Base-by-base conservation (phyloP, 1,140 invertebrate species). In the Paracyclopina nana region DNA sequence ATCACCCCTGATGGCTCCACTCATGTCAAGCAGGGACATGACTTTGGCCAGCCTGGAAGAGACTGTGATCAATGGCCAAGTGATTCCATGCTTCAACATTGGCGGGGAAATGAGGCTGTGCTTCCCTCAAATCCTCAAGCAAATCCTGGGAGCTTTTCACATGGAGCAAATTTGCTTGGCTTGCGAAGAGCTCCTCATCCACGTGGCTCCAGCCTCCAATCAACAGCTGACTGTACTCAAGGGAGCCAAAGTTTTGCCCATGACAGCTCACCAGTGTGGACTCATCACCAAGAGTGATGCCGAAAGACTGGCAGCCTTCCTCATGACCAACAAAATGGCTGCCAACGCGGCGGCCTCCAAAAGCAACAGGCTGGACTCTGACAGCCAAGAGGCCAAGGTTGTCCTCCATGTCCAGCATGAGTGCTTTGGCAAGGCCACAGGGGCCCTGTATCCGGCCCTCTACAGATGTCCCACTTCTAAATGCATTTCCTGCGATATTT, bases 211-310 rank as follows among this genome's bases (percentile, higher is more conserved):
- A 41, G 95, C 88, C 63, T 90, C 82, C 34, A 73, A 76, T 11
- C 83, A 87, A 60, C 91, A 97, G 67, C 67, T 96, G 57, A 80
- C 90, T 57, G 80, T 84, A 60, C 72, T 97, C 20, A 95, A 91
- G 65, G 72, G 75, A 28, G 77, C 78, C 25, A 78, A 80, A 22
- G 82, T 91, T 41, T 64, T 95, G 61, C 90, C 88, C 6, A 68
- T 73, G 11, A 78, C 73, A 58, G 87, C 86, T 20, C 63, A 64
- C 1, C 56, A 56, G 28, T 95, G 88, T 69, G 91, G 91, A 11
- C 72, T 97, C 34, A 94, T 97, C 62, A 96, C 88, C 16, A 87
- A 94, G 66, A 92, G 90, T 30, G 88, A 97, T 67, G 90, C 90
- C 22, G 86, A 96, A 65, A 71, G 91, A 38, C 72, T 96, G 49